Percentiles rank a stretch among this genome's conserved stretches.
Conservation (phyloP, 2,113 vertebrate species). For the Apistogramma diplotaenia region DNA sequence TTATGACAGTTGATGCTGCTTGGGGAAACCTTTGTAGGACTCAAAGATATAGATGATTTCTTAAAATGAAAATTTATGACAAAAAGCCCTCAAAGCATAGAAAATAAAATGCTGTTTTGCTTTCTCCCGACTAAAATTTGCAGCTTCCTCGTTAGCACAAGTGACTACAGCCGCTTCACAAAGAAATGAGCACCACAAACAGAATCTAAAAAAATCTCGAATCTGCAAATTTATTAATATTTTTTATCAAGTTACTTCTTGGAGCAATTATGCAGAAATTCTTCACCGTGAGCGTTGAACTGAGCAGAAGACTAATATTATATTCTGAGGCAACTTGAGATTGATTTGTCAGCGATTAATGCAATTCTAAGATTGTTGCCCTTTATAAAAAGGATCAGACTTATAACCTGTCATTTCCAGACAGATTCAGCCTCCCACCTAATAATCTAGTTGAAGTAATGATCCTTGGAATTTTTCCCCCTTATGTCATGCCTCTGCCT, state of each 20-base stretch:
- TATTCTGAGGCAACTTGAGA: slow-evolving; percentile 6
- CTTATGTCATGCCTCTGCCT: slow-evolving; percentile 7
- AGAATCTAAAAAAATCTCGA: neutral
- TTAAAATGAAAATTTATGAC: neutral
- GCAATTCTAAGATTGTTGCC: slow-evolving; percentile 35
- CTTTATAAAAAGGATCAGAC: slow-evolving; percentile 27
- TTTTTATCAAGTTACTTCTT: neutral
- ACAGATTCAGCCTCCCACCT: slow-evolving; percentile 13
- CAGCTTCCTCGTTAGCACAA: neutral
- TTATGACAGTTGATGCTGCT: neutral
- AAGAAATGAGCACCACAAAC: neutral
- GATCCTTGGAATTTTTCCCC: slow-evolving; percentile 26
- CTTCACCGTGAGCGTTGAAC: neutral
- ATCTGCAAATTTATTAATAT: neutral
- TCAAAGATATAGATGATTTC: neutral
- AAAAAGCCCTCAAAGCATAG: neutral
- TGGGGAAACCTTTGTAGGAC: neutral
- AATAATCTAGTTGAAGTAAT: slow-evolving; percentile 39
- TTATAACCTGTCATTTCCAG: slow-evolving; percentile 45
- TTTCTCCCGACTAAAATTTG: neutral
- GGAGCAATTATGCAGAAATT: slow-evolving; percentile 13
- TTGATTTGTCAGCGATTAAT: slow-evolving; percentile 34
- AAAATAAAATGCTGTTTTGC: no score
- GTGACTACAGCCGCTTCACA: neutral
- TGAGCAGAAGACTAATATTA: slow-evolving; percentile 20